Conservation (phyloP, 2,797 vertebrate genomes). For the Falco biarmicus region DNA sequence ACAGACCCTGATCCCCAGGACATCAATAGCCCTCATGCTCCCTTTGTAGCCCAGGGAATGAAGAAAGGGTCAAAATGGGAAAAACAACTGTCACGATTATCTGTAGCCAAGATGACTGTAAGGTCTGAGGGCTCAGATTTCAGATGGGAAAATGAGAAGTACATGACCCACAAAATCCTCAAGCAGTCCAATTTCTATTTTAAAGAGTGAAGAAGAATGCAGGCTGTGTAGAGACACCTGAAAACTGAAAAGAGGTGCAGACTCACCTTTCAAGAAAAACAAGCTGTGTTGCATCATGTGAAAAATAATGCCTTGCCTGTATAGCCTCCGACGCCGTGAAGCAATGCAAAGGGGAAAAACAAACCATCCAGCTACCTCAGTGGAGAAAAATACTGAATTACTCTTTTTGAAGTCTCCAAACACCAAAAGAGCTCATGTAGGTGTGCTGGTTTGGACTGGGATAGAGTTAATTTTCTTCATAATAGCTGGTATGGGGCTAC, state of each 20-base stretch:
- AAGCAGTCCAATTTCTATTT: slow-evolving; percentile 14
- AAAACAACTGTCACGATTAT: background rate
- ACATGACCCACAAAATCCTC: background rate
- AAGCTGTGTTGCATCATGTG: background rate
- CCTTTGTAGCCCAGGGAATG: background rate
- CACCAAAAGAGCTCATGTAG: background rate
- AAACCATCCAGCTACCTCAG: background rate
- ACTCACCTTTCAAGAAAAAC: slow-evolving; percentile 36
- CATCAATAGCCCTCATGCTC: background rate
- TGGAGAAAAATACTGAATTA: background rate
- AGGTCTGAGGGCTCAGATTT: slow-evolving; percentile 22
- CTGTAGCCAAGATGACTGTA: background rate
- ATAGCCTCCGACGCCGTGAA: background rate
- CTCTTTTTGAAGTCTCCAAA: slow-evolving; percentile 1
- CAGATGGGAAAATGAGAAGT: slow-evolving; percentile 28
- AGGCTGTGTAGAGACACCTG: background rate
- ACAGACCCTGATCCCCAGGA: background rate
- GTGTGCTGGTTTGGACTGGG: background rate
- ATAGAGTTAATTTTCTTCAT: background rate
- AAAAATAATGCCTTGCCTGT: background rate
- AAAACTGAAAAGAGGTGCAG: background rate
- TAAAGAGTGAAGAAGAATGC: slow-evolving; percentile 4
- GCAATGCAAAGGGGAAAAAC: background rate
- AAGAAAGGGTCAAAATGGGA: background rate
- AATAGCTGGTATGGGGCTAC: background rate